Evolutionary conservation across 1,140 invertebrate species (phyloP), one percentile per base, ranked within the genome.

Genomic region (Probaryconus sp.): DNA sequence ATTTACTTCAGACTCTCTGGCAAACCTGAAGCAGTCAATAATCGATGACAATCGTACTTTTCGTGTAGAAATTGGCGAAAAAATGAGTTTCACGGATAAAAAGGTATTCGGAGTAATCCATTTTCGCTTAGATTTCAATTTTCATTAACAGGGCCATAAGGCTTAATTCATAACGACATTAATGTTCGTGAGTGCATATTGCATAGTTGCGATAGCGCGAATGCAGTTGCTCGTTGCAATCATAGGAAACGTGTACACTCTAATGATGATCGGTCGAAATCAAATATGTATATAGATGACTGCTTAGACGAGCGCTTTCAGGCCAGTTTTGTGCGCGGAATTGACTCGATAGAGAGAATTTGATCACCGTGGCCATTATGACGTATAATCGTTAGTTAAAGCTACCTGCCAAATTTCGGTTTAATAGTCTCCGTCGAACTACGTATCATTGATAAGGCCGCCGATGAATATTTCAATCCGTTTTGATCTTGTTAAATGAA

Each of bases 191-290:
- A 53, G 2, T 28, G 42, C 45, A 69, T 55, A 67, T 56, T 60
- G 60, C 37, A 37, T 0, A 13, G 43, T 48, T 30, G 72, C 65
- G 64, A 75, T 75, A 69, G 28, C 47, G 38, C 18, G 38, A 47
- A 24, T 43, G 48, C 10, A 16, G 24, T 28, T 47, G 38, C 45
- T 43, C 53, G 63, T 69, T 61, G 60, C 64, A 55, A 55, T 64
- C 35, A 60, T 64, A 43, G 45, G 16, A 31, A 55, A 42, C 55
- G 13, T 55, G 63, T 40, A 24, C 63, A 20, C 56, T 48, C 37
- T 65, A 69, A 70, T 75, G 60, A 64, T 75, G 65, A 75, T 75
- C 45, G 38, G 72, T 65, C 7, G 51, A 47, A 58, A 60, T 75
- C 64, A 63, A 65, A 69, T 56, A 63, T 40, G 58, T 73, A 53